These are phyloP conservation scores for Acanthisitta chloris DNA, from an alignment of 2,113 vertebrate genomes.

Conservation along the genomic window DNA sequence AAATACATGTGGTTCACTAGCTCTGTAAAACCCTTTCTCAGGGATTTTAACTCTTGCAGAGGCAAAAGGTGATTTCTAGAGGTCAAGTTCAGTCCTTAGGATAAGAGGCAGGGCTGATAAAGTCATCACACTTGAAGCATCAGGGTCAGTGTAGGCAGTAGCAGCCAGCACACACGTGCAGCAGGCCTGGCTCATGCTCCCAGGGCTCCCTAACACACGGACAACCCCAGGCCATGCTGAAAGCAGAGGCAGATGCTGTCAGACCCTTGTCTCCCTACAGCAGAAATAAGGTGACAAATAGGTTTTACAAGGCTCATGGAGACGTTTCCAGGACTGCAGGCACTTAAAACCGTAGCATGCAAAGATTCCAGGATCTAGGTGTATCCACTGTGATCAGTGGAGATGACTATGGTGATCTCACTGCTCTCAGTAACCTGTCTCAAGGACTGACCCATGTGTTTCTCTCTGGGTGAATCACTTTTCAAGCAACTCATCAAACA, in stretches of 20 bases:
- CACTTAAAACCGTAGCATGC: background rate
- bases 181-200: background rate
- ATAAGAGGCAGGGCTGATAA: background rate
- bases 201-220: background rate
- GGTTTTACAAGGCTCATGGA: background rate
- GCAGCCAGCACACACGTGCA: background rate
- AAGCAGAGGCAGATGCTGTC: accelerated
- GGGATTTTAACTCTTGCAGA: constrained; percentile 27
- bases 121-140: background rate
- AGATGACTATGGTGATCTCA: background rate
- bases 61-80: background rate
- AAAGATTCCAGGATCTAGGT: background rate
- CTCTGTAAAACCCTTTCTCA: background rate
- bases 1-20: background rate
- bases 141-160: background rate
- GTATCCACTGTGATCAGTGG: background rate
- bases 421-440: background rate
- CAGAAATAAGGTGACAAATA: background rate
- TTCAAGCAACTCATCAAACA: background rate
- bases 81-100: background rate
- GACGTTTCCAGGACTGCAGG: background rate
- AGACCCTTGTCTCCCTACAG: background rate
- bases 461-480: background rate
- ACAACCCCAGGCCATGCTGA: background rate
- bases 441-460: background rate